phyloP scores from a whole-genome alignment of 2,888 invertebrate species.

The Chrysotoxum bicinctum region DNA sequence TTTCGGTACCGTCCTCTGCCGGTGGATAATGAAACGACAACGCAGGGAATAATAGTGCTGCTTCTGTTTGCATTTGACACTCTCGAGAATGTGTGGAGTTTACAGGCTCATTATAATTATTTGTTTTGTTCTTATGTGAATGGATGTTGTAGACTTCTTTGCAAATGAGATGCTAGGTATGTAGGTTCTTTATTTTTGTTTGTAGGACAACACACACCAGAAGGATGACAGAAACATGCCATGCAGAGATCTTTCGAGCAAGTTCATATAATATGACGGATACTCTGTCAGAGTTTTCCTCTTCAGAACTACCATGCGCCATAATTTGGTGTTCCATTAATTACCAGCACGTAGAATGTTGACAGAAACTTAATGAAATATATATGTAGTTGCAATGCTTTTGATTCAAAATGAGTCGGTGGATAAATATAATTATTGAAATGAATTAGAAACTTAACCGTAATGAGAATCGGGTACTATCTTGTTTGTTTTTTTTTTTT shows the following conservation, averaged over 20 bases:
- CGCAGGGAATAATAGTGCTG: slow-evolving; percentile 24
- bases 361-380: slow-evolving; percentile 2
- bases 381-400: neutral
- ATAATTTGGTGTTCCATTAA: slow-evolving; percentile 45
- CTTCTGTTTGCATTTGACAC: slow-evolving; percentile 42
- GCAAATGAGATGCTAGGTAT: slow-evolving; percentile 41
- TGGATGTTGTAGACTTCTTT: slow-evolving; percentile 44
- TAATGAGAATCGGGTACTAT: slow-evolving; percentile 21
- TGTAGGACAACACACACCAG: slow-evolving; percentile 1
- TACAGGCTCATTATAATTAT: slow-evolving; percentile 57
- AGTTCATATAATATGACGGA: slow-evolving; percentile 22
- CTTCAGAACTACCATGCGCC: slow-evolving; percentile 15
- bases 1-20: neutral
- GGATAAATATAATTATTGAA: neutral
- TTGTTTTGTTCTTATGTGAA: slow-evolving; percentile 48
- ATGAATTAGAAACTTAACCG: slow-evolving; percentile 10
- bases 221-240: slow-evolving; percentile 46
- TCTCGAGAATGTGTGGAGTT: slow-evolving; percentile 36
- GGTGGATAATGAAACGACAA: neutral
- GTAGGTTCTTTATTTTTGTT: slow-evolving; percentile 34
- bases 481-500: neutral
- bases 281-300: slow-evolving; percentile 16
- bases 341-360: slow-evolving; percentile 26
- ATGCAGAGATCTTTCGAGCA: slow-evolving; percentile 29
- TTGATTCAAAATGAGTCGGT: slow-evolving; percentile 2